Evolutionary conservation across 2,888 invertebrate species (phyloP).

Genomic region (Penaeus monodon): DNA sequence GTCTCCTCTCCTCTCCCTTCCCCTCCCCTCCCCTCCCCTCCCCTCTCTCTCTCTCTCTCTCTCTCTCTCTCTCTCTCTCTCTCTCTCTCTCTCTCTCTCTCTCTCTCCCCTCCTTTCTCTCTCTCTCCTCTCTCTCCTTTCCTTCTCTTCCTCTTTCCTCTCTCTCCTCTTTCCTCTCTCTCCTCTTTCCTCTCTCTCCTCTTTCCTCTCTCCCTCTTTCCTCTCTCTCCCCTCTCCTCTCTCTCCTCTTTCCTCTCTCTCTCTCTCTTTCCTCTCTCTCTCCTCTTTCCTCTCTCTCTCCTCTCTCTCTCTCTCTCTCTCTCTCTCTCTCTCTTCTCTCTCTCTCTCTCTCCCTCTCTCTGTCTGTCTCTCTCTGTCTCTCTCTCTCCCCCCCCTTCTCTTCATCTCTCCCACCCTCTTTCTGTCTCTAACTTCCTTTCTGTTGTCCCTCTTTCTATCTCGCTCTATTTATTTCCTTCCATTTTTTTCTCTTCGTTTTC

Average conservation of each 20-base stretch:
- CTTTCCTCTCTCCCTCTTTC: neutral
- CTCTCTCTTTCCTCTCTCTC: too few species aligned
- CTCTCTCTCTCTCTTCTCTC: neutral
- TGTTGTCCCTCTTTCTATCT: neutral
- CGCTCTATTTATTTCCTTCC: neutral
- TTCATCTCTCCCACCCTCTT: too few species aligned
- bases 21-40: neutral
- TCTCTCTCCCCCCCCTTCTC: too few species aligned
- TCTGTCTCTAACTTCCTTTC: too few species aligned
- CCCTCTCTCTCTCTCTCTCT: neutral
- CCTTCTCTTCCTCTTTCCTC: neutral
- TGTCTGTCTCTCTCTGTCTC: neutral
- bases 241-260: neutral
- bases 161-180: neutral
- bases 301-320: neutral
- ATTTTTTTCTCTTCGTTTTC: neutral
- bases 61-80: neutral
- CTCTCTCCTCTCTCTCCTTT: neutral
- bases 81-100: too few species aligned
- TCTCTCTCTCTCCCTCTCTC: neutral
- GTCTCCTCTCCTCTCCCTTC: neutral
- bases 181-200: neutral
- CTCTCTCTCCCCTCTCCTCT: neutral
- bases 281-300: neutral
- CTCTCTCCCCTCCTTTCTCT: slow-evolving; percentile 3